Evolutionary conservation across 2,797 vertebrate species (phyloP).

Genomic region (Rhyacichthys aspro): DNA sequence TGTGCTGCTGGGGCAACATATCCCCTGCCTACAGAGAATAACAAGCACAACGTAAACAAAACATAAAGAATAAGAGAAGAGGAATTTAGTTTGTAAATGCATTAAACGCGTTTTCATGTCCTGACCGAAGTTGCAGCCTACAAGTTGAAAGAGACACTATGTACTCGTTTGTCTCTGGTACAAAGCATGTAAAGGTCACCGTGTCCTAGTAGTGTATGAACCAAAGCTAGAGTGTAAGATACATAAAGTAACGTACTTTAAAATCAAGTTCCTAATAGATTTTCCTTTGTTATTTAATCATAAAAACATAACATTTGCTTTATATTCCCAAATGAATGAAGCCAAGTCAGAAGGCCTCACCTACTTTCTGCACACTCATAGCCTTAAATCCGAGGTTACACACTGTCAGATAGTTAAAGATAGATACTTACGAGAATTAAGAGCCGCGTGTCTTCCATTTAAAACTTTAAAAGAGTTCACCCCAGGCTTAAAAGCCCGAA

Average conservation of each 20-base stretch:
- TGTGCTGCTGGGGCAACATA: constrained; percentile 82
- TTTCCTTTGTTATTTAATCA: neutral
- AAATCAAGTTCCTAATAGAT: neutral
- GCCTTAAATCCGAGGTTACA: neutral
- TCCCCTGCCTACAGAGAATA: constrained; percentile 75
- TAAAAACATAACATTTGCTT: neutral
- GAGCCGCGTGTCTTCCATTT: constrained; percentile 59
- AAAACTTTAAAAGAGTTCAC: constrained; percentile 64
- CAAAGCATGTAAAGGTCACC: constrained; percentile 32
- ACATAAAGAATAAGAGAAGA: too few relatives aligned
- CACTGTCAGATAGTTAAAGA: neutral
- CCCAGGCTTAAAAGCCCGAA: constrained; percentile 81
- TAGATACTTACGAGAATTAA: constrained; percentile 61
- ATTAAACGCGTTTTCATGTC: too few relatives aligned
- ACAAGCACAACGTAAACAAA: neutral
- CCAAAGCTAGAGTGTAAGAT: neutral
- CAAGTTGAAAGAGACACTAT: neutral
- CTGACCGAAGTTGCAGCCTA: too few relatives aligned
- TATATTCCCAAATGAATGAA: constrained; percentile 4
- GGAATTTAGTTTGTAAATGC: too few relatives aligned
- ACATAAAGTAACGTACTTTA: neutral
- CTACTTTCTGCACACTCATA: neutral
- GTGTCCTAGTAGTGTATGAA: neutral
- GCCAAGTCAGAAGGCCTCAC: constrained; percentile 7
- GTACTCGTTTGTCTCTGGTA: neutral